Evolutionary conservation across 2,113 vertebrate genomes (phyloP).

Genomic region (Setophaga coronata): DNA sequence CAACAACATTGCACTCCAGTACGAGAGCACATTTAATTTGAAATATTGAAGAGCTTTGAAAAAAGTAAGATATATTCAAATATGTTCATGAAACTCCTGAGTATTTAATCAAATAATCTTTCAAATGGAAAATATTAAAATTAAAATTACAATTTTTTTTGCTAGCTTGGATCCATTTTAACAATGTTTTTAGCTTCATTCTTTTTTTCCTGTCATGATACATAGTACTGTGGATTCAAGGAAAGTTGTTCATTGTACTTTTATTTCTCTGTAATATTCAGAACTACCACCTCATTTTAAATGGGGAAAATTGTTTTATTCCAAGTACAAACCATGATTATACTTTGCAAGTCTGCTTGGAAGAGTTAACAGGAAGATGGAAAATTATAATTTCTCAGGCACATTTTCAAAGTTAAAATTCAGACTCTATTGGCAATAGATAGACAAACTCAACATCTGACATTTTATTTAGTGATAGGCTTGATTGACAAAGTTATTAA

Average conservation of each 20-base stretch:
- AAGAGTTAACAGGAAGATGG: neutral
- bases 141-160: neutral
- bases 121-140: neutral
- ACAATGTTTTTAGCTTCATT: neutral
- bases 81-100: neutral
- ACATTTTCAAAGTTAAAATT: neutral
- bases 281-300: neutral
- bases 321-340: neutral
- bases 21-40: neutral
- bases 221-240: neutral
- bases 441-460: neutral
- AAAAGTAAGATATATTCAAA: neutral
- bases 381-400: neutral
- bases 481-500: neutral
- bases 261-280: neutral
- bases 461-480: neutral
- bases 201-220: neutral
- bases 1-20: neutral
- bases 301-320: neutral
- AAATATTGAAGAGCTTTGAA: neutral
- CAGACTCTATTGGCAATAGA: neutral
- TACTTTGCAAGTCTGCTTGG: neutral
- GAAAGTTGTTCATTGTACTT: neutral
- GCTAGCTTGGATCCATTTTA: fast-evolving
- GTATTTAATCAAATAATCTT: neutral